Percentiles rank a stretch among this genome's conserved stretches.
These are phyloP conservation scores for Hemaris fuciformis DNA, from an alignment of 2,888 invertebrate genomes.

Conservation along the genomic window DNA sequence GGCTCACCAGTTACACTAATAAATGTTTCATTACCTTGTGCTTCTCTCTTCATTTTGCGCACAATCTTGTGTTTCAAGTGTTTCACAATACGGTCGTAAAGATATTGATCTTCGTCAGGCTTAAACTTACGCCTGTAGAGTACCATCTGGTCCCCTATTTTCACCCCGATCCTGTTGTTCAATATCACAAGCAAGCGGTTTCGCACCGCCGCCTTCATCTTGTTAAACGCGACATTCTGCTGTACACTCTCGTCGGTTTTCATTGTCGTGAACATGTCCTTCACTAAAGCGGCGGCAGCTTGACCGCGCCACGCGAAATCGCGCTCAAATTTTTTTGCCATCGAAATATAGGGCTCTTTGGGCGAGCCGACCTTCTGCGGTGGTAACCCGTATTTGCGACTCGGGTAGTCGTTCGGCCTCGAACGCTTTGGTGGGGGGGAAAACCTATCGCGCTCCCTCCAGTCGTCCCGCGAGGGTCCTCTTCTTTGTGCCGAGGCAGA, in stretches of 20 bases:
- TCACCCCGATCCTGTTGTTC: neutral
- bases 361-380: neutral
- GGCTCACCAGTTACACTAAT: neutral
- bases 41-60: neutral
- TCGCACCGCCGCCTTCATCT: neutral
- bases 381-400: neutral
- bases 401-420: neutral
- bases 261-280: conserved; percentile 6
- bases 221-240: neutral
- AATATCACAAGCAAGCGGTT: neutral
- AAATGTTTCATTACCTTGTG: neutral
- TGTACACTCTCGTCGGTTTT: neutral
- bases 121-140: conserved; percentile 4
- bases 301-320: conserved; percentile 17
- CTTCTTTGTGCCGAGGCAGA: neutral
- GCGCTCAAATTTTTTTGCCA: neutral
- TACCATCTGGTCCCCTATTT: neutral
- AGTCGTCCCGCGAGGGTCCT: neutral
- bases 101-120: neutral
- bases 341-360: neutral
- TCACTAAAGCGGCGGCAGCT: conserved; percentile 18
- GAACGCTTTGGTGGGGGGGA: neutral
- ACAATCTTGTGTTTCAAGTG: neutral
- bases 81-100: neutral
- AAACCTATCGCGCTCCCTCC: neutral